Percentiles rank a stretch among this genome's conserved stretches.
These are phyloP conservation scores for Pachypeltis micranthus DNA, from an alignment of 1,140 invertebrate species.

Conservation along the genomic window DNA sequence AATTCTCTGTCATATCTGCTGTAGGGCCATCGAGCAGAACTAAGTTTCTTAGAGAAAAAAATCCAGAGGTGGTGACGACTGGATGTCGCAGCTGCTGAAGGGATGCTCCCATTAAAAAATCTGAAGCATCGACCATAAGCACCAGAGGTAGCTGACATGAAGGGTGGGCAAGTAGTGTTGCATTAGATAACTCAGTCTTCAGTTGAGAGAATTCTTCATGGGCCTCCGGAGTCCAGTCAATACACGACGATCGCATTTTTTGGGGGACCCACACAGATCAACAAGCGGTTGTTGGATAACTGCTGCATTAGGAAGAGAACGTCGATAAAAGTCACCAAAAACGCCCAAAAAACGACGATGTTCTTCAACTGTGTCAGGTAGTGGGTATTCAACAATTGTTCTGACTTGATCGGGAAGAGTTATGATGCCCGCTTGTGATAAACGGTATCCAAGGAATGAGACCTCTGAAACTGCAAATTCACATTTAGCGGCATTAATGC, in stretches of 20 bases:
- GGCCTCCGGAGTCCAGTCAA: too few species aligned
- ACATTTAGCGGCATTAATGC: constrained; percentile 24
- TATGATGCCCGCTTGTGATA: constrained; percentile 26
- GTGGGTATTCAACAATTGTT: constrained; percentile 27
- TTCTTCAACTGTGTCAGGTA: constrained; percentile 24
- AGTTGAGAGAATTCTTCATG: too few species aligned
- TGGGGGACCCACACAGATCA: constrained; percentile 8
- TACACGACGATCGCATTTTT: constrained; percentile 16
- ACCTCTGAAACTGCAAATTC: constrained; percentile 20
- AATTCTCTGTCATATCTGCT: too few species aligned
- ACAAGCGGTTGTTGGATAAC: constrained; percentile 19
- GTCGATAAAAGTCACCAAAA: constrained; percentile 31
- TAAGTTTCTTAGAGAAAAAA: too few species aligned
- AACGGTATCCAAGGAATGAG: constrained; percentile 30
- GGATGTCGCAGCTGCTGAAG: too few species aligned
- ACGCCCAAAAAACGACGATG: constrained; percentile 30
- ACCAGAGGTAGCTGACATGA: too few species aligned
- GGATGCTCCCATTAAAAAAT: too few species aligned
- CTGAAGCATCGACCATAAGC: too few species aligned
- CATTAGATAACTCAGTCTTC: too few species aligned
- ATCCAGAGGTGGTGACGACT: too few species aligned
- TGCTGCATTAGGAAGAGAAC: constrained; percentile 24
- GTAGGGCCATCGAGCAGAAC: too few species aligned
- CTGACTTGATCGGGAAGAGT: constrained; percentile 23
- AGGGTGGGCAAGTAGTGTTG: too few species aligned